These are phyloP conservation scores for Hemicentrotus pulcherrimus DNA, from an alignment of 35 echinoderm and acorn worm species.

Conservation along the genomic window DNA sequence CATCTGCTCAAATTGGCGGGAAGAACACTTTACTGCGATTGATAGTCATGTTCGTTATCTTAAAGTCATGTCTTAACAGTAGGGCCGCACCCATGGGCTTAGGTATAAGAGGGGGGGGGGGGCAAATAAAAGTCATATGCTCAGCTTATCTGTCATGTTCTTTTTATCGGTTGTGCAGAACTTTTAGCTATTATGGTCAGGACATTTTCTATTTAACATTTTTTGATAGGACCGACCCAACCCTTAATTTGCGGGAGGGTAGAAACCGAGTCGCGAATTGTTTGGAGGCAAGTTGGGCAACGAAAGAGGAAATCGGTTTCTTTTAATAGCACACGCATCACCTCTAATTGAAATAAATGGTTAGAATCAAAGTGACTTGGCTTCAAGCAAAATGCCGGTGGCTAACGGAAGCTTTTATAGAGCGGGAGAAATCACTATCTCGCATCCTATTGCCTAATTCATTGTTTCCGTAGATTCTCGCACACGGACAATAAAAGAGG, in stretches of 20 bases:
- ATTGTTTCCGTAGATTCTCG: background rate
- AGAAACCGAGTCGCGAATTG: background rate
- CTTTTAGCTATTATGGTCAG: too few relatives aligned
- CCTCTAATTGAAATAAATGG: conserved; percentile 5
- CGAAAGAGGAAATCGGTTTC: conserved; percentile 8
- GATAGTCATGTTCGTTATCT: background rate
- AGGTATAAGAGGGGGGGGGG: background rate
- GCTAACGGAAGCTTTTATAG: conserved; percentile 1
- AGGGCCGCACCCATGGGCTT: background rate
- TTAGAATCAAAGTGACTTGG: background rate
- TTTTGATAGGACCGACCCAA: background rate
- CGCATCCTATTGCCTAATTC: background rate
- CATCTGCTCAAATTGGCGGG: background rate
- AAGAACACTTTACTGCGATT: background rate
- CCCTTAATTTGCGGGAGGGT: background rate
- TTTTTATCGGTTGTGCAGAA: too few relatives aligned
- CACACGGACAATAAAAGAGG: background rate
- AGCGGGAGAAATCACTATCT: background rate
- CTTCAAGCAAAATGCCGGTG: background rate
- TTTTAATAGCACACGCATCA: conserved; percentile 12
- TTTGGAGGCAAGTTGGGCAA: background rate
- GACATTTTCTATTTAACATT: background rate
- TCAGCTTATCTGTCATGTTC: too few relatives aligned
- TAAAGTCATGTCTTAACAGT: background rate
- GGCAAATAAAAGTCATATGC: too few relatives aligned